Percentiles rank a stretch among this genome's conserved stretches.
Evolutionary conservation across 2,113 vertebrate species (phyloP).

Genomic region (Prolemur simus): DNA sequence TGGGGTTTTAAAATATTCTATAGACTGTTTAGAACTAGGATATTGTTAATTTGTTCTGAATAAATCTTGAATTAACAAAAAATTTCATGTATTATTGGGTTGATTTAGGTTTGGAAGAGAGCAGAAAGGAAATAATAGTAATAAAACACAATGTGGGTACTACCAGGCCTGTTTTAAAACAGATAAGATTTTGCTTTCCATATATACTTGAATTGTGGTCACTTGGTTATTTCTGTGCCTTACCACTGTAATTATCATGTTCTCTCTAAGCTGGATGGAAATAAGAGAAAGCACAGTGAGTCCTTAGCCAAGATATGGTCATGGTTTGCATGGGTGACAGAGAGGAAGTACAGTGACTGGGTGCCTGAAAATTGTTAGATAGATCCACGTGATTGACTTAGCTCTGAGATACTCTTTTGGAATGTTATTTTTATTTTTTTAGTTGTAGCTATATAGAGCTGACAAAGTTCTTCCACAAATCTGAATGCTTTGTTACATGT

Average conservation of each 20-base stretch:
- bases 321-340: neutral
- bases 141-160: conserved; percentile 85
- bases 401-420: neutral
- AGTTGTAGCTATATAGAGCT: neutral
- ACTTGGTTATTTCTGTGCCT: conserved; percentile 55
- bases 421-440: conserved; percentile 13
- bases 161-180: conserved; percentile 81
- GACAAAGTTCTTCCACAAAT: neutral
- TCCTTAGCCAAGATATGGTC: conserved; percentile 9
- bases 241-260: neutral
- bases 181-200: conserved; percentile 86
- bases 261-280: conserved; percentile 57
- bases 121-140: conserved; percentile 86
- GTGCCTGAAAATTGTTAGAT: neutral
- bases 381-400: neutral
- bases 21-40: neutral
- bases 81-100: conserved; percentile 57
- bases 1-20: neutral
- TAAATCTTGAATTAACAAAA: conserved; percentile 51
- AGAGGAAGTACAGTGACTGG: conserved; percentile 42
- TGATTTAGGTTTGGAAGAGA: conserved; percentile 35
- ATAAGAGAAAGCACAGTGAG: conserved; percentile 16
- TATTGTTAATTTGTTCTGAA: conserved; percentile 67
- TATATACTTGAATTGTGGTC: conserved; percentile 78
- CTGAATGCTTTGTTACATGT: neutral